Evolutionary conservation across 2,113 vertebrate species (phyloP).

Genomic region (Callionymus lyra): DNA sequence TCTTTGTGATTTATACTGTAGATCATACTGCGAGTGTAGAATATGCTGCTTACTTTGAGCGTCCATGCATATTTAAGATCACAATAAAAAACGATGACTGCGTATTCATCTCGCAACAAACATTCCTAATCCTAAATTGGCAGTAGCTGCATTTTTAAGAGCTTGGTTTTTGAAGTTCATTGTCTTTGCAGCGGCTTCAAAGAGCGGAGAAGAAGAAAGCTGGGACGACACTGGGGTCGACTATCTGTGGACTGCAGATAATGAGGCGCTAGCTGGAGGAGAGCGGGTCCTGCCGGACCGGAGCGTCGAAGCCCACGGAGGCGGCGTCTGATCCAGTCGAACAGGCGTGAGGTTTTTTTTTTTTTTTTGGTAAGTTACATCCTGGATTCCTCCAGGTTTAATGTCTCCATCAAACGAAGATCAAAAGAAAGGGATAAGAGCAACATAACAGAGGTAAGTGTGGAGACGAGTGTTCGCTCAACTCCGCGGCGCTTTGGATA

Average conservation of each 20-base stretch:
- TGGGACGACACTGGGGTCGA: constrained; percentile 18
- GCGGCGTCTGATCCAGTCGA: constrained; percentile 32
- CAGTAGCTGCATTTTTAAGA: constrained; percentile 16
- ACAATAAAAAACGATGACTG: too few species aligned
- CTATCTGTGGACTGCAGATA: constrained; percentile 49
- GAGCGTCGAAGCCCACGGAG: neutral
- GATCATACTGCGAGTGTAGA: too few species aligned
- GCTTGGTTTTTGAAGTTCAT: constrained; percentile 23
- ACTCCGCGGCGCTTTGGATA: constrained; percentile 53
- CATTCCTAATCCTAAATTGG: too few species aligned
- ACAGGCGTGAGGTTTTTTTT: constrained; percentile 20
- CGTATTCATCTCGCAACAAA: too few species aligned
- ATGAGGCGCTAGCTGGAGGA: constrained; percentile 48
- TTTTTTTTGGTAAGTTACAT: constrained; percentile 27
- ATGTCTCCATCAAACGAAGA: constrained; percentile 56
- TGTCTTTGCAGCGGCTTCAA: constrained; percentile 35
- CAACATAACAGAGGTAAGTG: constrained; percentile 57
- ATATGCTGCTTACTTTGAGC: too few species aligned
- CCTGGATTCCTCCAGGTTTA: constrained; percentile 51
- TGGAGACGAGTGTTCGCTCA: constrained; percentile 49
- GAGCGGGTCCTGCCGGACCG: constrained; percentile 25
- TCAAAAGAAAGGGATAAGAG: constrained; percentile 56
- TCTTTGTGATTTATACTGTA: too few species aligned
- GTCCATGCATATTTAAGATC: too few species aligned
- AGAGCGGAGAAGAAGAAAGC: constrained; percentile 31